Base-by-base conservation (phyloP, 2,113 vertebrate species). In the Odocoileus virginianus region DNA sequence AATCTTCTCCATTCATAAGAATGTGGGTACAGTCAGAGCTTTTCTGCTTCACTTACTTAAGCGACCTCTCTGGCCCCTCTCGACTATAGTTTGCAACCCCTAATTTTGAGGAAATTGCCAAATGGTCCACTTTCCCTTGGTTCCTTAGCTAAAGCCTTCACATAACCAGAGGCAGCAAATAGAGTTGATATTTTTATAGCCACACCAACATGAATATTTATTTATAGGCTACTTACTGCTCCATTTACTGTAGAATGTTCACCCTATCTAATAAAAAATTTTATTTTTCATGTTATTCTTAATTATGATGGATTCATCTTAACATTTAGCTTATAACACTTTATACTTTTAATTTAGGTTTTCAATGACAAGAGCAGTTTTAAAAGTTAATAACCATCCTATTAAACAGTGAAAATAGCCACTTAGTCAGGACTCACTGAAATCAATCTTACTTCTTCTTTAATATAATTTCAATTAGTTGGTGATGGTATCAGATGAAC, bases 361-460 rank as follows among this genome's bases (percentile, higher is more conserved):
- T 97, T 91, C 71, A 89, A 27, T 97, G 71, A 45, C n/a, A 97
- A 97, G 60, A 98, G 95, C 45, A 83, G 54, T 97, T 96, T 97
- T 78, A 92, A 96, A 94, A 78, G 84, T 97, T 92, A 97, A 92
- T 97, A 93, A 93, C 36, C 61, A 78, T 98, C 91, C 95, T 40
- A 85, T 97, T 91, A 91, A 95, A 97, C 7, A 54, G 15, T 60
- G 36, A 81, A 98, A 96, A 50, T 88, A 89, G 36, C 82, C 45
- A 50, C 96, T 98, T 96, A 92, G 55, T 96, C 19, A 96, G 94
- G 92, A 95, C 82, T 91, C 67, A 92, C 17, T 97, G 60, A 96
- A 98, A 98, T 98, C 7, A 98, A 94, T 97, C 98, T 97, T 76
- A 40, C 54, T 74, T 93, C 97, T 96, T 96, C 86, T 97, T 96